Evolutionary conservation across 2,888 invertebrate species (phyloP).

Genomic region (Gonocerus acuteangulatus): DNA sequence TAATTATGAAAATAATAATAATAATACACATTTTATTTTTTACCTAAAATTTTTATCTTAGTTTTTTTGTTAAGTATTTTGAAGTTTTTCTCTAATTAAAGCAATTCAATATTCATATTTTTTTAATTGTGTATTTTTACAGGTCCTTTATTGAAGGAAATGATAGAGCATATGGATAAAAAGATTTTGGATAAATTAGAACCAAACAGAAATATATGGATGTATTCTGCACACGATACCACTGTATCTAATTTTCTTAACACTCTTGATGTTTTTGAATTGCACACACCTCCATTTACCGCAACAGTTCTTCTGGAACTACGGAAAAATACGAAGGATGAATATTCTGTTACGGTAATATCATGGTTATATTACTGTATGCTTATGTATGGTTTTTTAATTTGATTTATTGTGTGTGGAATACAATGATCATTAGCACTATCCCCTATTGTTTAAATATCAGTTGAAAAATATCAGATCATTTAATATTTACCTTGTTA

Average conservation of each 20-base stretch:
- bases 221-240: constrained; percentile 66
- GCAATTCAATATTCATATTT: too few relatives aligned
- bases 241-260: constrained; percentile 59
- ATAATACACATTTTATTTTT: too few relatives aligned
- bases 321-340: constrained; percentile 41
- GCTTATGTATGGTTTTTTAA: too few relatives aligned
- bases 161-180: constrained; percentile 32
- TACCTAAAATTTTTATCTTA: too few relatives aligned
- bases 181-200: constrained; percentile 6
- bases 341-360: constrained; percentile 25
- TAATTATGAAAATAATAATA: too few relatives aligned
- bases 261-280: constrained; percentile 57
- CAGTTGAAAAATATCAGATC: too few relatives aligned
- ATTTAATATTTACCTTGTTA: too few relatives aligned
- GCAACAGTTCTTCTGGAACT: constrained; percentile 58
- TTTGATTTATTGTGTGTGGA: too few relatives aligned
- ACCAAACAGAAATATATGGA: constrained; percentile 50
- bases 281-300: constrained; percentile 57
- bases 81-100: too few relatives aligned
- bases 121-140: too few relatives aligned
- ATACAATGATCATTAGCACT: too few relatives aligned
- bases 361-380: not conserved
- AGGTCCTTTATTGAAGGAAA: constrained; percentile 37
- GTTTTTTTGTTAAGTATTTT: not conserved
- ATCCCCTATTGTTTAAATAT: too few relatives aligned